phyloP scores from a whole-genome alignment of 23 tunicate species.

The Clavelina lepadiformis region DNA sequence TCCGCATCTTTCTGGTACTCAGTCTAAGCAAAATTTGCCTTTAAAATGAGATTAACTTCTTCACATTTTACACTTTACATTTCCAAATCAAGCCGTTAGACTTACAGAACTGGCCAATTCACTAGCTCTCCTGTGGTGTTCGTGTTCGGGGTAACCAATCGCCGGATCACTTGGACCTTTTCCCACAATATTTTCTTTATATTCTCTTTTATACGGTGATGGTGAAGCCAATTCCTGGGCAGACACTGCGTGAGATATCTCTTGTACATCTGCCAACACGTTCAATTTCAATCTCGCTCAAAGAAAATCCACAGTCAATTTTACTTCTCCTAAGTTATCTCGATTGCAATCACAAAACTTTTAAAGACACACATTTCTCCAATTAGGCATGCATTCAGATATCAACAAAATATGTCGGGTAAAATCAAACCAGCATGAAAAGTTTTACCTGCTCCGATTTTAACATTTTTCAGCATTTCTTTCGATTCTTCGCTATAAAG shows the following conservation, averaged over 20 bases:
- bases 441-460: slow-evolving; percentile 16
- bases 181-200: slow-evolving; percentile 48
- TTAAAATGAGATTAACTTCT: not conserved
- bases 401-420: too few species aligned
- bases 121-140: slow-evolving; percentile 40
- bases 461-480: slow-evolving; percentile 18
- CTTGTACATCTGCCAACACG: slow-evolving; percentile 33
- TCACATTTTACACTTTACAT: too few species aligned
- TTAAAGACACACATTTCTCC: too few species aligned
- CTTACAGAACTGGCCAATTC: slow-evolving; percentile 38
- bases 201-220: slow-evolving; percentile 42
- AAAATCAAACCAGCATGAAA: too few species aligned
- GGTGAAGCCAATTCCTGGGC: slow-evolving; percentile 38
- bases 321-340: too few species aligned
- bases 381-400: too few species aligned
- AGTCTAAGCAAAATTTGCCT: not conserved
- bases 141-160: slow-evolving; percentile 70
- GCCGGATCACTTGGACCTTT: slow-evolving; percentile 58
- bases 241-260: slow-evolving; percentile 46
- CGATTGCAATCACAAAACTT: too few species aligned
- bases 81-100: not conserved
- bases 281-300: not conserved
- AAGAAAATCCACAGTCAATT: not conserved
- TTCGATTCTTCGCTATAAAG: slow-evolving; percentile 23
- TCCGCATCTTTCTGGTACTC: not conserved